Percentiles rank a stretch among this genome's conserved stretches.
These are phyloP conservation scores for Dasypus novemcinctus DNA, from an alignment of 2,113 vertebrate genomes.

Conservation along the genomic window DNA sequence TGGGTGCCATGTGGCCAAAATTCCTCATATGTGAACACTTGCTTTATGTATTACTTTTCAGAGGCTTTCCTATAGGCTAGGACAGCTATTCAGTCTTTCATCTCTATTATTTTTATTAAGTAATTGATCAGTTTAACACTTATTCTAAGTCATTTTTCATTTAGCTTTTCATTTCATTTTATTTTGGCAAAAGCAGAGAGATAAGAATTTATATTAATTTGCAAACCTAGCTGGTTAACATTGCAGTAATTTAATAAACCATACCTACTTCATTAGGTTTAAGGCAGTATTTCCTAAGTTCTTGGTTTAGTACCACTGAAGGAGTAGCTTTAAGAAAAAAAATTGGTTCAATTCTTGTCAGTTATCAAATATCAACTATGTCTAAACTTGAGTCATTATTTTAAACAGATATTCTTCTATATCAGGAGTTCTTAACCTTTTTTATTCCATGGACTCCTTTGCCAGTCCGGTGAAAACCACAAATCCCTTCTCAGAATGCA, in stretches of 20 bases:
- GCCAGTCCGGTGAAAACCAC: too few species aligned
- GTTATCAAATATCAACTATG: not conserved
- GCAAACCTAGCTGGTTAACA: not conserved
- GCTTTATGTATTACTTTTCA: not conserved
- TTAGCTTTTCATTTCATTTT: constrained; percentile 12
- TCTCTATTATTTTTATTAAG: not conserved
- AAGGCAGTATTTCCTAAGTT: not conserved
- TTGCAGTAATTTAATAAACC: not conserved
- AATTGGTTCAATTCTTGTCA: not conserved
- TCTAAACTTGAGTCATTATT: not conserved
- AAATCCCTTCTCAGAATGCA: too few species aligned
- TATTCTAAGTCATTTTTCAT: not conserved
- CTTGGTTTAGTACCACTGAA: not conserved
- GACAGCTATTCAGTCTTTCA: not conserved
- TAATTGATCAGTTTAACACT: not conserved
- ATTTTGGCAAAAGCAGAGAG: not conserved
- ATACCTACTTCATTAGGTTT: not conserved
- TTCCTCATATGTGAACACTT: not conserved
- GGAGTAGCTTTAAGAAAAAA: not conserved
- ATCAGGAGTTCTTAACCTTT: too few species aligned
- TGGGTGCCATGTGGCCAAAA: not conserved
- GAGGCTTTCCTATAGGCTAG: not conserved
- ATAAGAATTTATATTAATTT: not conserved
- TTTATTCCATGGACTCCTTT: too few species aligned
- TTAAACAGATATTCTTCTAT: not conserved